Percentiles rank a stretch among this genome's conserved stretches.
Conservation (phyloP, 64 coral and sea anemone species). For the Orbicella faveolata region DNA sequence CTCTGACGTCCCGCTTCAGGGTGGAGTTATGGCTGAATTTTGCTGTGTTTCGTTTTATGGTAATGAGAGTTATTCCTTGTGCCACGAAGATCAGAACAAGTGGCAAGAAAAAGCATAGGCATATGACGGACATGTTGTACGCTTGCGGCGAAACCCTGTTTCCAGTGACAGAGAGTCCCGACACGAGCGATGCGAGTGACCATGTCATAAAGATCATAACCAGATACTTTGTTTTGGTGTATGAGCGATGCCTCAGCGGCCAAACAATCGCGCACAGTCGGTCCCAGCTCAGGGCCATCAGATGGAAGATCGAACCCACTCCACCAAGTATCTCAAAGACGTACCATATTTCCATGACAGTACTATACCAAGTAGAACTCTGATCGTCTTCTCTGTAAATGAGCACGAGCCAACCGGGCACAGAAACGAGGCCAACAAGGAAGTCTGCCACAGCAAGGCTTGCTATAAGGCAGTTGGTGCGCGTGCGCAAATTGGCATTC, state of each 20-base stretch:
- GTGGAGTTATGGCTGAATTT: neutral
- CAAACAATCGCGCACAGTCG: constrained; percentile 78
- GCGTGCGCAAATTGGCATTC: constrained; percentile 8
- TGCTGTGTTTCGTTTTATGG: constrained; percentile 40
- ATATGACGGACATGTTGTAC: constrained; percentile 75
- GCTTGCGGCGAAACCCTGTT: constrained; percentile 44
- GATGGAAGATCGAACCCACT: constrained; percentile 77
- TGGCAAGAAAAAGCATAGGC: constrained; percentile 75
- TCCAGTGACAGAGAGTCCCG: constrained; percentile 51
- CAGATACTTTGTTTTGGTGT: constrained; percentile 59
- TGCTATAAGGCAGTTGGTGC: constrained; percentile 65
- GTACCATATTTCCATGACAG: constrained; percentile 56
- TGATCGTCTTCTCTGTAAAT: constrained; percentile 45
- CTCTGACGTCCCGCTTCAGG: constrained; percentile 48
- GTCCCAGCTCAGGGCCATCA: constrained; percentile 84
- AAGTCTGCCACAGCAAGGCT: constrained; percentile 72
- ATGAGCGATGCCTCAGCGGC: constrained; percentile 74
- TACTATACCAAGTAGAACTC: constrained; percentile 13
- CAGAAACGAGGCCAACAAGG: constrained; percentile 61
- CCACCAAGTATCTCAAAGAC: constrained; percentile 79
- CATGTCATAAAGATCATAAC: constrained; percentile 52
- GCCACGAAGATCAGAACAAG: constrained; percentile 47
- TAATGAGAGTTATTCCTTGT: constrained; percentile 49
- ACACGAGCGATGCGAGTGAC: constrained; percentile 41
- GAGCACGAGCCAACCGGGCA: constrained; percentile 61